Evolutionary conservation across 2,113 vertebrate species (phyloP).

Genomic region (Phalacrocorax brasilianus): DNA sequence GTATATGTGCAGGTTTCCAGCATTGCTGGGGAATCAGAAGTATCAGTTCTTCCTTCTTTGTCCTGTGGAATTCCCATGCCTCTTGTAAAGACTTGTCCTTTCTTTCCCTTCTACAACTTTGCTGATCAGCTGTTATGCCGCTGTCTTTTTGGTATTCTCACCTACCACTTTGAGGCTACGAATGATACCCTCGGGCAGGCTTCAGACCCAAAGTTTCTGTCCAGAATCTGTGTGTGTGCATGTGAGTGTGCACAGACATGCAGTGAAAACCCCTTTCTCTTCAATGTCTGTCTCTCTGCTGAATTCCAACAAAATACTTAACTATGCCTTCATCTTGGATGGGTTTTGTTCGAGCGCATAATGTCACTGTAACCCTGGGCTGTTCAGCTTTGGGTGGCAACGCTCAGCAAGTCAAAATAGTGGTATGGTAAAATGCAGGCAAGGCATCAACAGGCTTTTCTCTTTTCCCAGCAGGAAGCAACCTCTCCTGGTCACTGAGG

Average conservation of each 20-base stretch:
- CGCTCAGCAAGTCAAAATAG: background rate
- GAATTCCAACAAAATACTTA: background rate
- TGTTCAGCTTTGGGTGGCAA: background rate
- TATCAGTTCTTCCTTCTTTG: background rate
- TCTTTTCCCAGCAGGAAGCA: background rate
- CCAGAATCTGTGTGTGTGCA: background rate
- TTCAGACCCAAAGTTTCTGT: background rate
- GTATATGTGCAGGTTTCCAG: background rate
- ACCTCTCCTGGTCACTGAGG: background rate
- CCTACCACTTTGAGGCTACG: background rate
- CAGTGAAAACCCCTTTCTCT: background rate
- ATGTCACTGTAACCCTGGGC: background rate
- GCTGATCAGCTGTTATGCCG: background rate
- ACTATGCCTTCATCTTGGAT: background rate
- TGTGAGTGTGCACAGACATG: background rate
- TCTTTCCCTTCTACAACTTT: background rate
- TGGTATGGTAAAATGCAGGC: background rate
- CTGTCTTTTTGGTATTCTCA: background rate
- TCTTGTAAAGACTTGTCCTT: background rate
- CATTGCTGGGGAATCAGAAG: background rate
- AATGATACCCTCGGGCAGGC: background rate
- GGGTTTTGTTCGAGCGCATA: background rate
- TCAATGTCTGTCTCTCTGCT: background rate
- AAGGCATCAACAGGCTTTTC: background rate
- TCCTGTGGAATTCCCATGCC: background rate